A percentile compares a stretch with the other conserved stretches of the same genome.
These are phyloP conservation scores for Eubucco bourcierii DNA, from an alignment of 2,113 vertebrate genomes.

Conservation along the genomic window DNA sequence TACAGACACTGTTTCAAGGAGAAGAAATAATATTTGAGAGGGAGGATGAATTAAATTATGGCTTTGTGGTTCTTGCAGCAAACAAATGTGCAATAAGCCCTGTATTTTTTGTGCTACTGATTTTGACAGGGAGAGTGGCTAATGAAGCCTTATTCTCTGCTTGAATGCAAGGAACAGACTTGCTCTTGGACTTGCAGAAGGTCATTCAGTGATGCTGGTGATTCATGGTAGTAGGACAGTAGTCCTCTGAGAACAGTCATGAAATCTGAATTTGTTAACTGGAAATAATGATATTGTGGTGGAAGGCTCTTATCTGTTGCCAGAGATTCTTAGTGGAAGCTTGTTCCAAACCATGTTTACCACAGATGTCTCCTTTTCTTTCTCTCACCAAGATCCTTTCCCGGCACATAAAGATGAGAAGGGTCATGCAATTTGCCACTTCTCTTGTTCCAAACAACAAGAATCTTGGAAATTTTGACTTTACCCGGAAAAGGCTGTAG, in stretches of 20 bases:
- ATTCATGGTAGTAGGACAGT: constrained; percentile 35
- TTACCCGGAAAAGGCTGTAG: neutral
- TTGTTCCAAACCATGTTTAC: constrained; percentile 56
- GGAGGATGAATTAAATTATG: neutral
- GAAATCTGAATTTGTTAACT: constrained; percentile 50
- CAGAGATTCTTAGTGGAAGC: constrained; percentile 5
- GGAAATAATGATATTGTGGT: constrained; percentile 64
- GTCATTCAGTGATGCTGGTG: constrained; percentile 7
- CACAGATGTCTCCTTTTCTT: constrained; percentile 53
- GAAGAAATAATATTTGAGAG: neutral
- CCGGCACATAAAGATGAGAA: constrained; percentile 11
- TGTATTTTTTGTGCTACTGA: neutral
- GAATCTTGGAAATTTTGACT: constrained; percentile 38
- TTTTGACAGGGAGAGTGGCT: neutral
- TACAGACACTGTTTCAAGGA: neutral
- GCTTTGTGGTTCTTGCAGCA: neutral
- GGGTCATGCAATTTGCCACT: constrained; percentile 9
- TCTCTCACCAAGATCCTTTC: constrained; percentile 22
- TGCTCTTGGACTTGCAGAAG: constrained; percentile 16
- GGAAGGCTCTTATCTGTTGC: constrained; percentile 53
- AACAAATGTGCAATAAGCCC: neutral
- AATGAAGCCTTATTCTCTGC: constrained; percentile 29
- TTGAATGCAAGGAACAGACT: constrained; percentile 19
- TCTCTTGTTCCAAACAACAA: constrained; percentile 22
- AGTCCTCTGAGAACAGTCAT: constrained; percentile 11